Conservation (phyloP, 2,888 invertebrate genomes). For the Blera fallax region DNA sequence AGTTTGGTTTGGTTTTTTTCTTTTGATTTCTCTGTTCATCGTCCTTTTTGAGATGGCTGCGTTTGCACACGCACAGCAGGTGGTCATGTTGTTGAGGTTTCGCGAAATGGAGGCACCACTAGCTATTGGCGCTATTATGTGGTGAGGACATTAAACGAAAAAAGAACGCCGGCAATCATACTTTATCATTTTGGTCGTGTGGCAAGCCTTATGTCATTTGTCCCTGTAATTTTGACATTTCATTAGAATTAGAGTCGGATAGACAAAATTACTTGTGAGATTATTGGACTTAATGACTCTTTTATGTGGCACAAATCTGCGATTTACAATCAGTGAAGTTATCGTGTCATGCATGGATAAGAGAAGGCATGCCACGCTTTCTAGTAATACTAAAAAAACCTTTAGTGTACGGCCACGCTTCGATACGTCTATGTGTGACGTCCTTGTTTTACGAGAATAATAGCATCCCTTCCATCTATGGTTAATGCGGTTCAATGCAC, state of each 20-base stretch:
- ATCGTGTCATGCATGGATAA: no score
- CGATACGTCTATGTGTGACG: no score
- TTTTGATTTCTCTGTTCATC: conserved; percentile 44
- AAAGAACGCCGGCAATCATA: conserved; percentile 48
- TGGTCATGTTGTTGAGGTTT: conserved; percentile 63
- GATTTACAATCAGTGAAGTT: no score
- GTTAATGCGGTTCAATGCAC: no score
- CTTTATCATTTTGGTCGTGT: conserved; percentile 61
- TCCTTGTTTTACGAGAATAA: no score
- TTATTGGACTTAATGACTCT: not conserved
- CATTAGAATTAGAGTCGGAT: conserved; percentile 13
- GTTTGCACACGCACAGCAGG: conserved; percentile 70
- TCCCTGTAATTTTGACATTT: conserved; percentile 41
- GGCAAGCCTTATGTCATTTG: conserved; percentile 54
- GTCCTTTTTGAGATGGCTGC: conserved; percentile 61
- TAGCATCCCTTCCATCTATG: no score
- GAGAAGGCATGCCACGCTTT: no score
- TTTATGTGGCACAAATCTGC: not conserved
- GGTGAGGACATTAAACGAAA: conserved; percentile 51
- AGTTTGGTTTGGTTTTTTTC: conserved; percentile 1
- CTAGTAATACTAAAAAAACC: no score
- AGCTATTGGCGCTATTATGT: conserved; percentile 44
- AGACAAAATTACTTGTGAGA: not conserved
- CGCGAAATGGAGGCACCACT: conserved; percentile 51
- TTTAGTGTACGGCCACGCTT: no score